A percentile compares a stretch with the other conserved stretches of the same genome.
Evolutionary conservation across 1,140 invertebrate genomes (phyloP).

Genomic region (Drosophila rhopaloa): DNA sequence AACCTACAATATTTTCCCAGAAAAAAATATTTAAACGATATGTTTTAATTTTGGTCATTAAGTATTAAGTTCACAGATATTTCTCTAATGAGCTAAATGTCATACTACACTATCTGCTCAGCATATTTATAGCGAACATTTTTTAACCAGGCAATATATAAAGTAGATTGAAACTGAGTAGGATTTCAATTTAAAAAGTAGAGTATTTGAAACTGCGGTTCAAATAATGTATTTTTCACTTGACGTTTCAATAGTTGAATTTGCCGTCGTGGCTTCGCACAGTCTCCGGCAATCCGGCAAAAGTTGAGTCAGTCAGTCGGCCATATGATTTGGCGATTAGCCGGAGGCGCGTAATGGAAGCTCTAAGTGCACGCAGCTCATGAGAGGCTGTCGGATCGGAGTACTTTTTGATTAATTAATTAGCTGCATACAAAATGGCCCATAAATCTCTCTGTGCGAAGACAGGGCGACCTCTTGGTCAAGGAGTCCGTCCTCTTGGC

Average conservation of each 20-base stretch:
- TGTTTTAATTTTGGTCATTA: too few species aligned
- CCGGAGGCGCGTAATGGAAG: conserved; percentile 69
- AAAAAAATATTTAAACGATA: too few species aligned
- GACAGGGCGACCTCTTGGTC: conserved; percentile 37
- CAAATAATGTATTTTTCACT: conserved; percentile 5
- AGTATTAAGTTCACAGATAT: too few species aligned
- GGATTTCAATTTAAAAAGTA: too few species aligned
- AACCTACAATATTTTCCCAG: too few species aligned
- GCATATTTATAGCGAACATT: too few species aligned
- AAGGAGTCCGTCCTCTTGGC: conserved; percentile 46
- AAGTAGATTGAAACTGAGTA: too few species aligned
- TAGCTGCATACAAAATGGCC: conserved; percentile 38
- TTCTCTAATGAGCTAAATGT: too few species aligned
- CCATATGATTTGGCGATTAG: conserved; percentile 50
- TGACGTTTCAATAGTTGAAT: conserved; percentile 24
- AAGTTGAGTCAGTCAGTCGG: conserved; percentile 23
- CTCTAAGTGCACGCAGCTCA: conserved; percentile 56
- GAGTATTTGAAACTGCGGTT: conserved; percentile 5
- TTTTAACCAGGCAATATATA: too few species aligned
- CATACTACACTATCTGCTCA: too few species aligned
- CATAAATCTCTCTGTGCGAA: conserved; percentile 32
- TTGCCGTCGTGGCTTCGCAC: conserved; percentile 37
- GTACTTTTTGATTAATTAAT: conserved; percentile 74
- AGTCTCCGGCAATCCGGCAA: conserved; percentile 13
- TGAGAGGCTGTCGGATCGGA: conserved; percentile 50